Base-by-base conservation (phyloP, 37 sponge, comb jelly and placozoan genomes). In the Halisarca cf. caerulea region DNA sequence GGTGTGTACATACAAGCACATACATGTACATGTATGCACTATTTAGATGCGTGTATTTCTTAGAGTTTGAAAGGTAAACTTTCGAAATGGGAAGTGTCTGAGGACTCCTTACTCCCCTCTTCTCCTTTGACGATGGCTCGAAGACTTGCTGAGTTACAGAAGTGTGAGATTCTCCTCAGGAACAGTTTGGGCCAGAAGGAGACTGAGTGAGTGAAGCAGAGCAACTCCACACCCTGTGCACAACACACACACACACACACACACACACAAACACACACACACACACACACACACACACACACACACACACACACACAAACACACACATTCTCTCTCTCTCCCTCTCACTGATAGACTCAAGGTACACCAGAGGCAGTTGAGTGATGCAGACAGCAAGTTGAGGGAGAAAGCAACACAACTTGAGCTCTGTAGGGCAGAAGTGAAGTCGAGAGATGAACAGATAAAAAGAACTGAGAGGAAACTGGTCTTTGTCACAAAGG, bases 401-500 rank as follows among this genome's bases (percentile, higher is more conserved):
- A 35, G 39, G 35, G 40, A 73, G 11, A 6, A 14, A 11, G 11
- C 11, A 11, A 23, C 7, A 8, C 64, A 62, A 15, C 7, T 62
- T 6, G 64, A 8, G 6, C 7, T 7, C 18, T 62, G 6, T 15
- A 8, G 83, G 71, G 85, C 79, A 21, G 82, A 84, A 35, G 15
- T 55, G 0, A 58, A 59, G 59, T 28, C 28, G 28, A 81, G 53
- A 53, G 86, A 86, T 54, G 93, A 87, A 38, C 80, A 55, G n/a
- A 83, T 89, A 6, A 90, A 93, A 81, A 71, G 84, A 35, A 70
- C 89, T 57, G 93, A 93, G 66, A 86, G 69, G 53, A 86, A 86
- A 53, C 64, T 89, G 25, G 58, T 83, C 0, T 93, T 93, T 78
- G 87, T 93, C 21, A 89, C 84, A 57, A 93, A 93, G 80, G 92